Evolutionary conservation across 2,888 invertebrate species (phyloP).

Genomic region (Muschampia staudingeri): DNA sequence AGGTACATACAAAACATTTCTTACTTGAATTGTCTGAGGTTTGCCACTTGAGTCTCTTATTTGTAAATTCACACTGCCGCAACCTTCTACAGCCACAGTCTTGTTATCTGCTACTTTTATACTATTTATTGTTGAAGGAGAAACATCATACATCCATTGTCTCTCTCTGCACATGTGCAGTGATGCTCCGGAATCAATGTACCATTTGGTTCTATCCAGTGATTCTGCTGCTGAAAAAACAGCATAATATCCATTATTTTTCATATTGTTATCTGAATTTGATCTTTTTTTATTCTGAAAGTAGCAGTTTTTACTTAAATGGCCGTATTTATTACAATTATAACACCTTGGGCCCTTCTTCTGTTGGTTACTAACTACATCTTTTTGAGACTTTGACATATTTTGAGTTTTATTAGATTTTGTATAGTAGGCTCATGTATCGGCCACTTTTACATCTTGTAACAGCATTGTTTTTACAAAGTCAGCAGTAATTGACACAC

Average conservation of each 20-base stretch:
- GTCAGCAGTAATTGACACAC: not conserved
- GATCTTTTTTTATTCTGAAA: not conserved
- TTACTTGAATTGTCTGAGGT: too few relatives aligned
- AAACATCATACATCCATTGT: conserved; percentile 6
- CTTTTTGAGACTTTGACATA: not conserved
- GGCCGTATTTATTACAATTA: not conserved
- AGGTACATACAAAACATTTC: too few relatives aligned
- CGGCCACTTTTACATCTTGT: not conserved
- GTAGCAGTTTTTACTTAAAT: not conserved
- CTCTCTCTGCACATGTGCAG: not conserved
- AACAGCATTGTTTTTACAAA: not conserved
- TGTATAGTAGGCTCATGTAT: not conserved
- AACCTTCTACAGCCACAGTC: too few relatives aligned
- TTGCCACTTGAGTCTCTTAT: too few relatives aligned
- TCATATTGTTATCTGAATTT: too few relatives aligned
- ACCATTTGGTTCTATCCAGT: not conserved
- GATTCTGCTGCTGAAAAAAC: too few relatives aligned
- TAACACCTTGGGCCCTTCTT: not conserved
- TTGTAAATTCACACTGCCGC: too few relatives aligned
- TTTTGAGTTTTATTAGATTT: not conserved
- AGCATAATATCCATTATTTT: too few relatives aligned
- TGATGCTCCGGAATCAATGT: conserved; percentile 7
- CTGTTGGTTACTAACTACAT: too few relatives aligned
- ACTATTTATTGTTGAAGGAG: not conserved
- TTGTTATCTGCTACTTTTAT: not conserved